Percentiles rank a stretch among this genome's conserved stretches.
Evolutionary conservation across 2,113 vertebrate genomes (phyloP).

Genomic region (Atractosteus spatula): DNA sequence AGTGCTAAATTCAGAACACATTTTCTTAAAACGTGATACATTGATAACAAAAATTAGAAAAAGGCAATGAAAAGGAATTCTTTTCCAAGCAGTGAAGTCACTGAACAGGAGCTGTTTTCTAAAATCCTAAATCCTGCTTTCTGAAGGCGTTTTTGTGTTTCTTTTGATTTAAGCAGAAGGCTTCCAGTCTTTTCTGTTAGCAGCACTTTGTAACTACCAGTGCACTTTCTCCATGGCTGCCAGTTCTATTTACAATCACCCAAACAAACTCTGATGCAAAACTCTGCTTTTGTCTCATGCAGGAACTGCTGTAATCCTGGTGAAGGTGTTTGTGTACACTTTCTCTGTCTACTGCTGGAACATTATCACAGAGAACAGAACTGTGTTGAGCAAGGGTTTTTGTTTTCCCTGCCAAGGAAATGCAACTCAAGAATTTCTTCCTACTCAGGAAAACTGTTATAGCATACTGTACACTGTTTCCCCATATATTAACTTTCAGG

Average conservation of each 20-base stretch:
- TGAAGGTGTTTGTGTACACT: constrained; percentile 16
- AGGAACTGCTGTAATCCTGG: constrained; percentile 28
- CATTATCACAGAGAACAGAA: constrained; percentile 5
- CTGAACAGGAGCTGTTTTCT: constrained; percentile 37
- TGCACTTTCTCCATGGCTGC: constrained; percentile 23
- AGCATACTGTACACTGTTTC: too few relatives aligned
- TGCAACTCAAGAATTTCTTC: too few relatives aligned
- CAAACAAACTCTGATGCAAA: constrained; percentile 25
- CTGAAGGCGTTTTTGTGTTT: constrained; percentile 36
- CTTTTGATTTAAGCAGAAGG: constrained; percentile 28
- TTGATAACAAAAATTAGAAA: constrained; percentile 17
- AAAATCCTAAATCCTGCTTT: constrained; percentile 5
- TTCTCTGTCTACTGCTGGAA: constrained; percentile 19
- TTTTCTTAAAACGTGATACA: constrained; percentile 23
- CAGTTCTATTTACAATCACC: constrained; percentile 27
- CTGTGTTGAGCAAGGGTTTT: too few relatives aligned
- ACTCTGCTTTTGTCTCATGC: constrained; percentile 11
- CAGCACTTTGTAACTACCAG: constrained; percentile 21
- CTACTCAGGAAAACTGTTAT: too few relatives aligned
- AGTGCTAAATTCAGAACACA: constrained; percentile 32
- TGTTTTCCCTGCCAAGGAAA: too few relatives aligned
- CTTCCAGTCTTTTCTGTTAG: constrained; percentile 29
- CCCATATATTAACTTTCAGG: too few relatives aligned
- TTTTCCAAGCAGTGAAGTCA: constrained; percentile 38
- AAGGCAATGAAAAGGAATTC: constrained; percentile 33